phyloP scores from a whole-genome alignment of 2,888 invertebrate species.

The Agriopis aurantiaria region DNA sequence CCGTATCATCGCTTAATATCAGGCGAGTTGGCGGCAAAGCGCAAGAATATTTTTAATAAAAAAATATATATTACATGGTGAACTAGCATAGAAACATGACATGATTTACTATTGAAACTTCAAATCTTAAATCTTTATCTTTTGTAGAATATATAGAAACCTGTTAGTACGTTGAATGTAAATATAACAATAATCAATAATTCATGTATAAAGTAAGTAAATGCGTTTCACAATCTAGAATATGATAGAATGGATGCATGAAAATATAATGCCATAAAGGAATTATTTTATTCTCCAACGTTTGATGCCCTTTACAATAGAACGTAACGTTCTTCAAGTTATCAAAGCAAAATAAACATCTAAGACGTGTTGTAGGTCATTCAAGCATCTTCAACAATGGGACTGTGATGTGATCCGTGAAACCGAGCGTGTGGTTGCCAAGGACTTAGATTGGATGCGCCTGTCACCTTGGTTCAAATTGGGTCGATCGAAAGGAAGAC shows the following conservation, averaged over 20 bases:
- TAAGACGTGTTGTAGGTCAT: slow-evolving; percentile 56
- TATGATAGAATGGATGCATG: neutral
- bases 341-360: slow-evolving; percentile 46
- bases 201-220: no score
- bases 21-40: no score
- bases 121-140: no score
- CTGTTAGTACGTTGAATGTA: no score
- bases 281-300: neutral
- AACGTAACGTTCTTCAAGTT: slow-evolving; percentile 17
- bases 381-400: slow-evolving; percentile 67
- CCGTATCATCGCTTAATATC: no score
- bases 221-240: neutral
- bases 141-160: no score
- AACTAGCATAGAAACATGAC: neutral
- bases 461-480: slow-evolving; percentile 75
- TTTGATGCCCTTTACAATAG: slow-evolving; percentile 19
- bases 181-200: no score
- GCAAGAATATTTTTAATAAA: no score
- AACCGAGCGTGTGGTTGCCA: slow-evolving; percentile 68
- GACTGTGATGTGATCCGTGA: slow-evolving; percentile 73
- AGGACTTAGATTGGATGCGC: slow-evolving; percentile 78
- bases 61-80: no score
- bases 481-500: slow-evolving; percentile 59
- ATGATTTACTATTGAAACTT: neutral
- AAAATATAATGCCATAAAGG: neutral